A percentile compares a stretch with the other conserved stretches of the same genome.
These are phyloP conservation scores for Oscheius sp. DNA, from an alignment of 2,888 invertebrate species.

Conservation along the genomic window DNA sequence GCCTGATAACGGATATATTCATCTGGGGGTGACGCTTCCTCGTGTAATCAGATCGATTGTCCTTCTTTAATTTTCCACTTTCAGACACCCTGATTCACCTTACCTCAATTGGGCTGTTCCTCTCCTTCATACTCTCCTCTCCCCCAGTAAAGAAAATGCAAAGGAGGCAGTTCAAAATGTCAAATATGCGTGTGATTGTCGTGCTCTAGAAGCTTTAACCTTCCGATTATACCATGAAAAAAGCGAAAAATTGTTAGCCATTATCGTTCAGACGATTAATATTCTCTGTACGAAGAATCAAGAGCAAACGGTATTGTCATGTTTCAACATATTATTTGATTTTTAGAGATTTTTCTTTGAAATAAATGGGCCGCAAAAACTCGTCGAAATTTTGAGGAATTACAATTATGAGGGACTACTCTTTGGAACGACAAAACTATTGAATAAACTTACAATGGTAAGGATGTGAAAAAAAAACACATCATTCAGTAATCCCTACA, in stretches of 20 bases:
- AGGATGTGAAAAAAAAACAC: too few relatives aligned
- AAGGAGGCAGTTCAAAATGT: too few relatives aligned
- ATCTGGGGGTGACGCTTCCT: too few relatives aligned
- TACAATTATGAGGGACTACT: conserved; percentile 59
- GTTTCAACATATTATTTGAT: too few relatives aligned
- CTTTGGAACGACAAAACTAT: conserved; percentile 52
- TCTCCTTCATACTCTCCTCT: conserved; percentile 61
- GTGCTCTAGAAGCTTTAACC: conserved; percentile 32
- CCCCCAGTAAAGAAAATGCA: conserved; percentile 43
- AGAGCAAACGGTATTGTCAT: conserved; percentile 49
- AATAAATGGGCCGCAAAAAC: conserved; percentile 38
- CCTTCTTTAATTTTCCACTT: too few relatives aligned
- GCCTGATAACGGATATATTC: too few relatives aligned
- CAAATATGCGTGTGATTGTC: conserved; percentile 34
- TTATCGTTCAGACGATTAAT: conserved; percentile 61
- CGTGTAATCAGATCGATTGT: too few relatives aligned
- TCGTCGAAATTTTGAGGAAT: conserved; percentile 45
- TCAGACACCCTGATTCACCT: neutral
- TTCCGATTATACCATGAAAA: conserved; percentile 54
- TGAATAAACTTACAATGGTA: conserved; percentile 27
- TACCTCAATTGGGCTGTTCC: conserved; percentile 61
- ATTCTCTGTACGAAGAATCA: conserved; percentile 54
- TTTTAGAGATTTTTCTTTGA: conserved; percentile 39
- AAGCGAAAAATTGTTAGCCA: conserved; percentile 60
- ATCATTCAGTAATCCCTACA: too few relatives aligned